Evolutionary conservation across 2,888 invertebrate genomes (phyloP).

Genomic region (Chaetogeoica ovagalla): DNA sequence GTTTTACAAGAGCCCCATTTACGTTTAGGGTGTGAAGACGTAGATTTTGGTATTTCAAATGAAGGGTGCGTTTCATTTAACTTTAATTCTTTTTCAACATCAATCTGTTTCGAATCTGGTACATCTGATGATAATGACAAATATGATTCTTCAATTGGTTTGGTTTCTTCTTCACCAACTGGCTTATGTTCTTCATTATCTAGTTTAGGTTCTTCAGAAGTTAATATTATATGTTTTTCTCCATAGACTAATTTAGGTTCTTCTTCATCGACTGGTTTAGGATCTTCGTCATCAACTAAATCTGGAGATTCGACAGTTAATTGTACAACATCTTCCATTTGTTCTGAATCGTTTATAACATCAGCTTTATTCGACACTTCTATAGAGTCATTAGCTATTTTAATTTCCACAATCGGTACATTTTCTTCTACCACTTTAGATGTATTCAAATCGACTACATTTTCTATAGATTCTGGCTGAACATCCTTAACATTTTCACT

Average conservation of each 20-base stretch:
- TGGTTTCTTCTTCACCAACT: neutral
- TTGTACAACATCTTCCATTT: slow-evolving; percentile 45
- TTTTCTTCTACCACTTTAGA: slow-evolving; percentile 21
- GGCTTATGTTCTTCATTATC: neutral
- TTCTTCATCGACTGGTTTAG: slow-evolving; percentile 23
- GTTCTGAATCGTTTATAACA: slow-evolving; percentile 39
- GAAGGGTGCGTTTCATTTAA: neutral
- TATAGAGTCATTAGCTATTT: slow-evolving; percentile 4
- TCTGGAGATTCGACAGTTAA: slow-evolving; percentile 46
- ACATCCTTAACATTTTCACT: slow-evolving; percentile 2
- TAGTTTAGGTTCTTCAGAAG: neutral
- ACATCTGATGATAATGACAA: neutral
- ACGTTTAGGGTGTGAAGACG: slow-evolving; percentile 27
- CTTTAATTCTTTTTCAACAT: neutral
- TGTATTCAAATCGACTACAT: slow-evolving; percentile 8
- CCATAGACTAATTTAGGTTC: neutral
- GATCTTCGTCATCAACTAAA: slow-evolving; percentile 48
- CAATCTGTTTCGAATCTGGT: neutral
- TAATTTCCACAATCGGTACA: neutral
- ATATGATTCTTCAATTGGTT: slow-evolving; percentile 3
- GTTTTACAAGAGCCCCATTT: slow-evolving; percentile 51
- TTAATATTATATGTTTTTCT: neutral
- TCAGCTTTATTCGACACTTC: slow-evolving; percentile 29
- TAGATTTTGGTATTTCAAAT: slow-evolving; percentile 5
- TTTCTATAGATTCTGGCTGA: slow-evolving; percentile 18